phyloP scores from a whole-genome alignment of 2,888 invertebrate species.

The Diloba caeruleocephala region DNA sequence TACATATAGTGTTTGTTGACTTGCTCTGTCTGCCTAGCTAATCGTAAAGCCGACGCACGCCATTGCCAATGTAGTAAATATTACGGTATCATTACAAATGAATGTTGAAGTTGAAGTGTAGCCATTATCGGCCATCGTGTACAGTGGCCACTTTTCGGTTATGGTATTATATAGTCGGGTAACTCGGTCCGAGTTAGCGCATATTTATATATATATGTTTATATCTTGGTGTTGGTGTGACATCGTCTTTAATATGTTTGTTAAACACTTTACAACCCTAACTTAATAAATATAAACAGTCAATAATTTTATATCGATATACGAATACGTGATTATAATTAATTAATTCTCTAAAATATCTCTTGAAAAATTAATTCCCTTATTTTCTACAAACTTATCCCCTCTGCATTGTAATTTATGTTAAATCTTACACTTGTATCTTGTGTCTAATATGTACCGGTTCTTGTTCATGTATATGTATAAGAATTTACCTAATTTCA shows the following conservation, averaged over 20 bases:
- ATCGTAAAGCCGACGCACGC: too few species aligned
- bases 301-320: conserved; percentile 28
- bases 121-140: conserved; percentile 24
- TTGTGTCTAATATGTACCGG: neutral
- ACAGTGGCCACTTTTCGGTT: conserved; percentile 58
- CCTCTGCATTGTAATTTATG: conserved; percentile 2
- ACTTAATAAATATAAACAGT: conserved; percentile 26
- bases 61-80: too few species aligned
- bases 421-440: too few species aligned
- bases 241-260: conserved; percentile 71
- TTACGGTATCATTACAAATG: too few species aligned
- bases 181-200: conserved; percentile 60
- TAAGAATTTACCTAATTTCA: conserved; percentile 27
- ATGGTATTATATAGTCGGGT: conserved; percentile 58
- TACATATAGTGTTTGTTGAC: too few species aligned
- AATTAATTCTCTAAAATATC: conserved; percentile 16
- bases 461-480: conserved; percentile 21
- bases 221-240: conserved; percentile 85
- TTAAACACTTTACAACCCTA: conserved; percentile 62
- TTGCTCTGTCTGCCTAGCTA: too few species aligned
- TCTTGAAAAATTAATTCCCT: too few species aligned
- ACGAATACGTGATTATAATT: conserved; percentile 20
- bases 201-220: conserved; percentile 65
- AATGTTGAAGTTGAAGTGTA: neutral
- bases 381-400: conserved; percentile 7